Evolutionary conservation across 2,797 vertebrate genomes (phyloP).

Genomic region (Dermochelys coriacea): DNA sequence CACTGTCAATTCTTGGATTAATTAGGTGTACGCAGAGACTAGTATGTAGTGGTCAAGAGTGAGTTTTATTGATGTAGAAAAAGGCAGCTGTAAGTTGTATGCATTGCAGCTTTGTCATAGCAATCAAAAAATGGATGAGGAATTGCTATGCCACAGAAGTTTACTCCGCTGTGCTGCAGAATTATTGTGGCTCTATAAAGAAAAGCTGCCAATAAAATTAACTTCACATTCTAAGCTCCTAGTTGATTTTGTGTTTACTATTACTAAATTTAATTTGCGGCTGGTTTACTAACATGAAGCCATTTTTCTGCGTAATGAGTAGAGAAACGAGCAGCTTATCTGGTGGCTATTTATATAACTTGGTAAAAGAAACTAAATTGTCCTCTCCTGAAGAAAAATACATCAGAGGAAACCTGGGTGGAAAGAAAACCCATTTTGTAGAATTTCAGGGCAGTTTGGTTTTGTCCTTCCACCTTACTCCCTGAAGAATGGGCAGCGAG

Average conservation of each 20-base stretch:
- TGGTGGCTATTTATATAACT: neutral
- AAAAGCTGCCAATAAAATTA: neutral
- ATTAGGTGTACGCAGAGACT: neutral
- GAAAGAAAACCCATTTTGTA: no score
- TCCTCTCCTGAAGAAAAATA: neutral
- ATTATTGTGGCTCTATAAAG: neutral
- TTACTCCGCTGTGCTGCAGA: neutral
- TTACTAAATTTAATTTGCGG: neutral
- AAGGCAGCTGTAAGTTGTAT: neutral
- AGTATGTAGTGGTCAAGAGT: neutral
- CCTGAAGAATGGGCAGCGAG: neutral
- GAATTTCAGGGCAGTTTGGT: neutral
- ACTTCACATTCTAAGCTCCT: neutral
- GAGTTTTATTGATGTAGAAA: constrained; percentile 22
- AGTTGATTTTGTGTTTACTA: neutral
- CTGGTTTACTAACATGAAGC: neutral
- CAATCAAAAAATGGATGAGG: neutral
- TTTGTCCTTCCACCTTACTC: neutral
- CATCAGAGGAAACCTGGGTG: neutral
- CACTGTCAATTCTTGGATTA: neutral
- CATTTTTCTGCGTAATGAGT: neutral
- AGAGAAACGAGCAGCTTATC: neutral
- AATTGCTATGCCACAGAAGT: neutral
- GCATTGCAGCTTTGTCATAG: neutral
- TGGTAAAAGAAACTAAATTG: neutral